Evolutionary conservation across 2,113 vertebrate species (phyloP), one percentile per base, ranked within the genome.

Genomic region (Coptodon bakossiorum): DNA sequence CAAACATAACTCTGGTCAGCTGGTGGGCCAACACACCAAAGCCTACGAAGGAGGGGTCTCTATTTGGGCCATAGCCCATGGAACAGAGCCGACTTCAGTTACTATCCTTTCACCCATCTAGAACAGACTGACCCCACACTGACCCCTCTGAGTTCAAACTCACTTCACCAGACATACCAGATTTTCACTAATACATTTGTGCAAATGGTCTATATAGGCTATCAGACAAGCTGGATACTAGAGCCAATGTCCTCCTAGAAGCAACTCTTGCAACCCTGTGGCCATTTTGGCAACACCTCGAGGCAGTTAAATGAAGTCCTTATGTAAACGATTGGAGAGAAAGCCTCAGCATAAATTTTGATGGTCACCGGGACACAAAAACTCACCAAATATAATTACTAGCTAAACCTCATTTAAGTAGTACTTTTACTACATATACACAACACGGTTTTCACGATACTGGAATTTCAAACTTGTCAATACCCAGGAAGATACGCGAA

Each of bases 21-120:
- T 94, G 93, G 83, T 93, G 68, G 81, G 83, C 66, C 84, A 54
- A 88, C 71, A 81, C 59, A 22, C 91, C 82, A 88, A 84, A 87
- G 81, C 84, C 92, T 92, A 90, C 53, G 90, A 88, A 90, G 90
- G 94, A 91, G 91, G 91, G 84, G 91, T 89, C 85, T 87, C 82
- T 84, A 90, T 87, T 92, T 91, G 91, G 91, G 86, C 83, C 12
- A 45, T 8, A 81, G 82, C 86, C 84, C 61, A 83, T 92, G 93
- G 88, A 93, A 91, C 38, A 59, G 12, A 87, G 88, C 89, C 89
- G 86, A 82, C 73, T 81, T 86, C 61, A 22, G 89, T 86, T 90
- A 84, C 88, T 86, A 88, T 85, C 85, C 82, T 80, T 73, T 88
- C 86, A 86, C 84, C 83, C 79, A 66, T 31, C 76, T 38, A 90